Base-by-base conservation (phyloP, 2,797 vertebrate genomes). In the Oreochromis mossambicus region DNA sequence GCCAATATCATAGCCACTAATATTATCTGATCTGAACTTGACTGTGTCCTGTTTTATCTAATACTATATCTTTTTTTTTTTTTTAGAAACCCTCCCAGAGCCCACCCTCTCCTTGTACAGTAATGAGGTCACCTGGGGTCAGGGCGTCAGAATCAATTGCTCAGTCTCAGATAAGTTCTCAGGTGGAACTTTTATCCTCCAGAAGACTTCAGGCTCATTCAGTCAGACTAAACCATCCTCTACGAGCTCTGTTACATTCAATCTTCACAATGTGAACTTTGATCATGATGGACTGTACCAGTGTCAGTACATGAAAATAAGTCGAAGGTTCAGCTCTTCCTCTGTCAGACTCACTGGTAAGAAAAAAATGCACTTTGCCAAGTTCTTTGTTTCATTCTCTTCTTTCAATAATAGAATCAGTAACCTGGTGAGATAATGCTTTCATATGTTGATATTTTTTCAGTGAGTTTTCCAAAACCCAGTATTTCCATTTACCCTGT, bases 261-360 rank as follows among this genome's bases (percentile, higher is more conserved):
- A 2, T 3, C 21, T 88, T 7, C 3, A 0, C 0, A 2, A 58
- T 13, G 79, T 77, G 17, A 9, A 11, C 13, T 48, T 83, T n/a
- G 24, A 51, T 5, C 8, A 56, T 8, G 76, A 82, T 2, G 84
- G 84, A 76, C 1, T 0, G 5, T 86, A 79, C 17, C 4, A 66
- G 38, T 85, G 83, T 56, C 75, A 56, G 51, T 81, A 51, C 21
- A 24, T 58, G 2, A 81, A 13, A 78, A 5, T 1, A 29, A 48
- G 24, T 8, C 0, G 0, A 11, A 26, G 1, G 0, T 41, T 29
- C 21, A 68, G 0, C 12, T 85, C 58, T 5, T 24, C 8, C 0
- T 0, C 38, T 10, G 17, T 19, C 12, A 43, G 4, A 21, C 8
- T 84, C 21, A 36, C 34, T 36, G 34, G 34, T 36, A 36, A 36